Conservation (phyloP, 2,888 invertebrate species). For the Papilio gigon region DNA sequence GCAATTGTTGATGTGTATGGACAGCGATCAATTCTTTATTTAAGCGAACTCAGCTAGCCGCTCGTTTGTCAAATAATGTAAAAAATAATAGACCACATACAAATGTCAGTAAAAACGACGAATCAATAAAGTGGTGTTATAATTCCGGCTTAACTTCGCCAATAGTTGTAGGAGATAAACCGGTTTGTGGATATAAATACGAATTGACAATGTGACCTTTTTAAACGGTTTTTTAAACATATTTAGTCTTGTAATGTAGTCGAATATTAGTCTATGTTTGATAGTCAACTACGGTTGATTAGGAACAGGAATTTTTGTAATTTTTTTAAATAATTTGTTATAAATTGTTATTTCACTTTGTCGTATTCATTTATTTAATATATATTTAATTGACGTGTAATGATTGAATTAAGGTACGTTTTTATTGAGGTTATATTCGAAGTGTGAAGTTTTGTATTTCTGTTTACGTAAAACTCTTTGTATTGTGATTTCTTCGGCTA, state of each 20-base stretch:
- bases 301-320: background rate
- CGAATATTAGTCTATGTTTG: background rate
- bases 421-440: background rate
- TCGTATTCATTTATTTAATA: background rate
- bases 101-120: background rate
- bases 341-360: background rate
- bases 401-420: background rate
- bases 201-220: conserved; percentile 13
- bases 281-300: background rate
- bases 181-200: conserved; percentile 1
- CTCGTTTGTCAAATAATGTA: no score
- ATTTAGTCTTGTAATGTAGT: background rate
- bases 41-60: no score
- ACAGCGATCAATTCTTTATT: no score
- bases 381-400: no score
- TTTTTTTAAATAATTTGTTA: background rate
- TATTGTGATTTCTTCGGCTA: background rate
- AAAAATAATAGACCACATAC: background rate
- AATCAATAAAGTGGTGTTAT: background rate
- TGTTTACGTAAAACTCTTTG: conserved; percentile 4
- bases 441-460: background rate
- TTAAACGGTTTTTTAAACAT: background rate
- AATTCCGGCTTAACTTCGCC: background rate
- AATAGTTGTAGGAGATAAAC: background rate
- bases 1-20: no score